Base-by-base conservation (phyloP, 64 coral and sea anemone species). In the Pachyseris speciosa region DNA sequence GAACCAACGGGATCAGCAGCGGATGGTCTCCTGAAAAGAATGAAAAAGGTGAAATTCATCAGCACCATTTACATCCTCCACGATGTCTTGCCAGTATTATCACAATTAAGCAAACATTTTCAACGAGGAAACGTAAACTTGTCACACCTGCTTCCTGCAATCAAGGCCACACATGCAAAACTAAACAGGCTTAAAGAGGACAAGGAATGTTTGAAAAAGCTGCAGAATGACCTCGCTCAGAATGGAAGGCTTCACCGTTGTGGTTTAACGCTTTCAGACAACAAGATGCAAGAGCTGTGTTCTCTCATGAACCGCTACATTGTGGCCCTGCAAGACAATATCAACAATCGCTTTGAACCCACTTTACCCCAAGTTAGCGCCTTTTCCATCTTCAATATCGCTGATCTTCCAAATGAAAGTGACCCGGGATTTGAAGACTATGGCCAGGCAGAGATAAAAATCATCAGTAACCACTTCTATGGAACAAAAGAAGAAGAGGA, bases 281-380 rank as follows among this genome's bases (percentile, higher is more conserved):
- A 77, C 74, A 77, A 77, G 74, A 77, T 77, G 74, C 74, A 51
- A 77, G 74, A 77, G 74, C 74, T 77, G 74, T 77, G 74, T 77
- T 77, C 74, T 52, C 47, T 77, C 74, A 77, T 77, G 74, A 77
- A 77, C 74, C 74, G 43, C 74, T 77, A 52, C 74, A 77, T 50
- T 77, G 74, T 77, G 74, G 25, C 74, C 74, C 74, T 51, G 43
- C 74, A 52, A 77, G 74, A 77, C 74, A 77, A 77, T 44, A 55
- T 77, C 74, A 77, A 77, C 74, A 55, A 77, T 77, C 74, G 74
- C 74, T 77, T 77, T 77, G 74, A 77, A 77, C 74, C 45, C 74
- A 51, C 74, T 77, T 77, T 77, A 44, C 71, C 71, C 37, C 71
- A 74, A 74, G 71, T 74, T 74, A 74, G 39, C 71, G 71, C 71